Evolutionary conservation across 1,140 invertebrate genomes (phyloP).

Genomic region (Alviniconcha marisindica): DNA sequence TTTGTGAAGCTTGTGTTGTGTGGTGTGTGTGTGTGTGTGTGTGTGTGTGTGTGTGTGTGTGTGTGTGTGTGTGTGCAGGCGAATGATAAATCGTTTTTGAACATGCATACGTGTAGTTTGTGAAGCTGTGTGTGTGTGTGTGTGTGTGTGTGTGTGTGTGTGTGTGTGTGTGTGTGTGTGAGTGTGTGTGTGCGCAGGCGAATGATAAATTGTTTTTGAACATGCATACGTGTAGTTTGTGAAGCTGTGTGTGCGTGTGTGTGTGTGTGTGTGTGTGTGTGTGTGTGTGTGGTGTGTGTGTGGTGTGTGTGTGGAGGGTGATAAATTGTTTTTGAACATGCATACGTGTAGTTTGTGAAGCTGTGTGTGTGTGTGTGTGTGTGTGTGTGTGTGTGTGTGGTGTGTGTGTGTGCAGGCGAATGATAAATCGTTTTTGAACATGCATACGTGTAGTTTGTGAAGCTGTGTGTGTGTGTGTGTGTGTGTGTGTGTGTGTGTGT

Average conservation of each 20-base stretch:
- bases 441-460: too few relatives aligned
- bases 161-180: not conserved
- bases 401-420: too few relatives aligned
- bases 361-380: not conserved
- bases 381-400: conserved; percentile 4
- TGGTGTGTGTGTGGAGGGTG: too few relatives aligned
- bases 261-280: not conserved
- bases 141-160: conserved; percentile 3
- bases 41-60: too few relatives aligned
- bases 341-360: not conserved
- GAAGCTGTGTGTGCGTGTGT: not conserved
- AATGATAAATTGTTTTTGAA: not conserved
- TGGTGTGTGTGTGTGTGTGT: too few relatives aligned
- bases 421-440: not conserved
- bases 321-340: not conserved
- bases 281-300: too few relatives aligned
- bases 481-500: too few relatives aligned
- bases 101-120: too few relatives aligned
- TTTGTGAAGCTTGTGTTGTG: not conserved
- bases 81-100: not conserved
- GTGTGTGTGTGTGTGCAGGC: too few relatives aligned
- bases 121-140: too few relatives aligned
- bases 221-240: not conserved
- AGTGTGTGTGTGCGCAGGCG: too few relatives aligned
- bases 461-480: too few relatives aligned